Evolutionary conservation across 2,797 vertebrate genomes (phyloP), one percentile per base, ranked within the genome.

Genomic region (Neopelma chrysocephalum): DNA sequence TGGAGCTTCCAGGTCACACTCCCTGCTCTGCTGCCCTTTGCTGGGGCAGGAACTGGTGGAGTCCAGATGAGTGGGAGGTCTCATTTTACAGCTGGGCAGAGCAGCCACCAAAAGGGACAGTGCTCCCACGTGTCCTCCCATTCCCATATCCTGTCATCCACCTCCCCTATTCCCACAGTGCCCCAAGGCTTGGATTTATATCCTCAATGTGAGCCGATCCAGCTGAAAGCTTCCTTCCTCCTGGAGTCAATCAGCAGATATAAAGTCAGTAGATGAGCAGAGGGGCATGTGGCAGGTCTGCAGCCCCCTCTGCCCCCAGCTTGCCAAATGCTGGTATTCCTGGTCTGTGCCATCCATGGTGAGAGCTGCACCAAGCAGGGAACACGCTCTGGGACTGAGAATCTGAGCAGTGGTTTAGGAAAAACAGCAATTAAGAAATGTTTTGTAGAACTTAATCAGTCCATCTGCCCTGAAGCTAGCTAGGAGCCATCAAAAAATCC

Each of bases 41-140:
- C 48, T 65, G 42, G 45, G 47, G 66, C 71, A 29, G 45, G 70
- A 70, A 64, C 71, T 77, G n/a, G 36, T 32, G 20, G 15, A 18
- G 27, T 25, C 29, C 42, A 18, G 18, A 31, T 12, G 40, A 54
- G 51, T 3, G 7, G 56, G 70, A 83, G 47, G 66, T 65, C 87
- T 79, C n/a, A 5, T n/a, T 31, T 65, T 51, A 8, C 87, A 89
- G 62, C 66, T 57, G 77, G 47, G 60, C 62, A 32, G 4, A 53
- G 53, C 80, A 65, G 92, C 58, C 66, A 45, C 82, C 54, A 18
- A 11, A 31, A 54, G 47, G 71, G 77, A 31, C 29, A n/a, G 48
- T 6, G 65, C 2, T 2, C 22, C 68, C 15, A 0, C 7, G 1
- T n/a, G 34, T 36, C 50, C 36, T 76, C 47, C 80, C 1, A 0